These are phyloP conservation scores for Phortica okadai DNA, from an alignment of 2,888 invertebrate genomes.

Conservation along the genomic window DNA sequence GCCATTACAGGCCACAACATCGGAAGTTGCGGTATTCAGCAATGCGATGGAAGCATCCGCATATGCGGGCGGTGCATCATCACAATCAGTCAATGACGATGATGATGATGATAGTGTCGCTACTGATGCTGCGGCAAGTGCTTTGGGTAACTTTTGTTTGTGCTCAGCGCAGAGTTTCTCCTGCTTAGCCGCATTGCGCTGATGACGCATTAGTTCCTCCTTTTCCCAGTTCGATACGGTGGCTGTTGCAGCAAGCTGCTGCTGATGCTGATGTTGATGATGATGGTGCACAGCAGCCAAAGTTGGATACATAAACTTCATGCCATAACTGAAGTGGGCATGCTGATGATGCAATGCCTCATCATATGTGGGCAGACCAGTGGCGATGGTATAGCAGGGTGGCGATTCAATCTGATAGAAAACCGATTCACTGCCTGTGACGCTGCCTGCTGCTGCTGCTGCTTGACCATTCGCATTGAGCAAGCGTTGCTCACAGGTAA, in stretches of 20 bases:
- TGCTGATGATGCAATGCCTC: constrained; percentile 80
- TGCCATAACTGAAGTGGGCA: constrained; percentile 73
- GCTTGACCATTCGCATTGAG: constrained; percentile 23
- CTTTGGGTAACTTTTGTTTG: constrained; percentile 38
- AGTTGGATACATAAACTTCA: constrained; percentile 74
- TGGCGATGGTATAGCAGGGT: constrained; percentile 81
- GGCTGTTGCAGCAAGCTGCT: constrained; percentile 48
- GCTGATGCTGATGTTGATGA: constrained; percentile 62
- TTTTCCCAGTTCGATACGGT: constrained; percentile 66
- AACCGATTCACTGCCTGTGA: constrained; percentile 58
- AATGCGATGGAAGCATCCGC: constrained; percentile 39
- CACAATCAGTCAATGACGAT: constrained; percentile 46
- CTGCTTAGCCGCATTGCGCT: constrained; percentile 56
- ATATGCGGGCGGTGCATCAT: constrained; percentile 46
- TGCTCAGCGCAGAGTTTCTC: constrained; percentile 41
- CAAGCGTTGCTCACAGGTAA: constrained; percentile 45
- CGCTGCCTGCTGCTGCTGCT: constrained; percentile 24
- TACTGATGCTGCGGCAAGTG: constrained; percentile 26
- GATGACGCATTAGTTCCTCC: constrained; percentile 57
- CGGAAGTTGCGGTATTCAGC: neutral
- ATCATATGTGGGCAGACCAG: constrained; percentile 81
- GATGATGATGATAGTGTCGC: constrained; percentile 13
- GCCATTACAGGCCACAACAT: neutral
- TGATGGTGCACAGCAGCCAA: constrained; percentile 73
- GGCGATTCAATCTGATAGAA: constrained; percentile 78